Percentiles rank a stretch among this genome's conserved stretches.
Conservation (phyloP, 2,797 vertebrate genomes). For the Naso thynnoides region DNA sequence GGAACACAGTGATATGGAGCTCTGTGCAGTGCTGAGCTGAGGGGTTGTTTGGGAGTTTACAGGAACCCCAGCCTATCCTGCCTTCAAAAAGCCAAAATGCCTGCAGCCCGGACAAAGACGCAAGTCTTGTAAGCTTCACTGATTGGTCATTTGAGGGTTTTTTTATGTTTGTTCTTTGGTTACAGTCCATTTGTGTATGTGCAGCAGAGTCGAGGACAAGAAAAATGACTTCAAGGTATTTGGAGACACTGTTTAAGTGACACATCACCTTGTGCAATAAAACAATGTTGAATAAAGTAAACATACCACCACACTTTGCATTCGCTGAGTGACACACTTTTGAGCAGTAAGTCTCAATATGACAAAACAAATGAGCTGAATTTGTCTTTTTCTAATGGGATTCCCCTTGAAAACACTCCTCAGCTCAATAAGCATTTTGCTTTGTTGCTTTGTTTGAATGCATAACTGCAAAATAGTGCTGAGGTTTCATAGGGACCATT, state of each 20-base stretch:
- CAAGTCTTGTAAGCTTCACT: constrained; percentile 11
- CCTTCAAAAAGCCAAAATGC: constrained; percentile 43
- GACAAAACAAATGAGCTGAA: constrained; percentile 18
- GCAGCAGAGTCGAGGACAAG: not conserved
- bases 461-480: constrained; percentile 8
- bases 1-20: constrained; percentile 38
- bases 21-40: not conserved
- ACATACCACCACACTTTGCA: not conserved
- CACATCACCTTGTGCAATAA: not conserved
- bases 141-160: constrained; percentile 28
- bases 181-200: constrained; percentile 4
- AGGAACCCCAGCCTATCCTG: constrained; percentile 73
- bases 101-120: constrained; percentile 31
- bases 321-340: not conserved
- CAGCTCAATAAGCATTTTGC: constrained; percentile 15
- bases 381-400: constrained; percentile 12
- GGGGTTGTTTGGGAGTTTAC: constrained; percentile 55
- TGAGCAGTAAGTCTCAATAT: constrained; percentile 1
- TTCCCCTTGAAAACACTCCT: constrained; percentile 23
- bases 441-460: constrained; percentile 29
- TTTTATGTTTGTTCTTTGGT: not conserved
- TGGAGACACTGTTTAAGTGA: not conserved
- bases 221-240: constrained; percentile 17
- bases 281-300: not conserved
- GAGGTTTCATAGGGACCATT: not conserved